These are phyloP conservation scores for Coptodon rendalli DNA, from an alignment of 2,113 vertebrate genomes.

Conservation along the genomic window DNA sequence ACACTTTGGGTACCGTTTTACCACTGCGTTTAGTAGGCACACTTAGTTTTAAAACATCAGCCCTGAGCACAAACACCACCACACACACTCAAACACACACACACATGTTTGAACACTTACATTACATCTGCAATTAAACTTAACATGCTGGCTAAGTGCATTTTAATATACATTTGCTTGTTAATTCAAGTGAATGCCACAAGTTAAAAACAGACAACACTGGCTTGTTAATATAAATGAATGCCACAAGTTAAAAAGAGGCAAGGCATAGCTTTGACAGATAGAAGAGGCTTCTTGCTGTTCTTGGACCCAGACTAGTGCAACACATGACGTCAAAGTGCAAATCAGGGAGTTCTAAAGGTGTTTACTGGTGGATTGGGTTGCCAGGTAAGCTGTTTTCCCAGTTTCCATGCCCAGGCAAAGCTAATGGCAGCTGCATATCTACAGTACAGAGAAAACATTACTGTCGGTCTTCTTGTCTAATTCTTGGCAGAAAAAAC, in stretches of 20 bases:
- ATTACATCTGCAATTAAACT: constrained; percentile 69
- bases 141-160: constrained; percentile 67
- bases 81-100: constrained; percentile 47
- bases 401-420: neutral
- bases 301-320: neutral
- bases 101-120: constrained; percentile 66
- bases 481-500: neutral
- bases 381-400: neutral
- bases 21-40: constrained; percentile 77
- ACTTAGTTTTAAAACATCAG: constrained; percentile 16
- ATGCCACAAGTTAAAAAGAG: constrained; percentile 75
- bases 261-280: constrained; percentile 56
- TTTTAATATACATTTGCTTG: constrained; percentile 56
- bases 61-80: constrained; percentile 58
- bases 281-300: neutral
- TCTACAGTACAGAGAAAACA: neutral
- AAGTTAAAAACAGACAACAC: neutral
- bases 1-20: neutral
- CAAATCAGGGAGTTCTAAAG: neutral
- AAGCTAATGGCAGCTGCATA: neutral
- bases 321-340: neutral
- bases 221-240: constrained; percentile 40
- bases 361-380: neutral
- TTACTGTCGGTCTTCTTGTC: neutral
- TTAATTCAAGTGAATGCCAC: neutral